Evolutionary conservation across 2,888 invertebrate species (phyloP).

Genomic region (Microplitis manilae): DNA sequence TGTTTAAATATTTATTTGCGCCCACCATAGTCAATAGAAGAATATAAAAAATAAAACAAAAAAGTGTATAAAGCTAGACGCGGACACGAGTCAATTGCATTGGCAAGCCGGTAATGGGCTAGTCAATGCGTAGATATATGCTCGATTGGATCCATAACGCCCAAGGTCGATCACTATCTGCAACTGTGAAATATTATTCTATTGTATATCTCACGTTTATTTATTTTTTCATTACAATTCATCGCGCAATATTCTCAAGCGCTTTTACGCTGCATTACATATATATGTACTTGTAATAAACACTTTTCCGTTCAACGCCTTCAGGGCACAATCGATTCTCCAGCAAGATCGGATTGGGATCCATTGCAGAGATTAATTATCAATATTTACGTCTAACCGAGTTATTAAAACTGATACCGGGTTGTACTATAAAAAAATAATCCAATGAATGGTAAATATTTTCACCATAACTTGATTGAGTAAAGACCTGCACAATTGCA

Average conservation of each 20-base stretch:
- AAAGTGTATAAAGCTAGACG: background rate
- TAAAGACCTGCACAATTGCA: background rate
- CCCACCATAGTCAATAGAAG: background rate
- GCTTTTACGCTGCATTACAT: constrained; percentile 30
- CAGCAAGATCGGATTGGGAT: constrained; percentile 27
- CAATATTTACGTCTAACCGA: constrained; percentile 37
- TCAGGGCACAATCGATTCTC: constrained; percentile 35
- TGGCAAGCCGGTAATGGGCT: constrained; percentile 1
- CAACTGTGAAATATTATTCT: constrained; percentile 64
- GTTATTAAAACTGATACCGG: constrained; percentile 26
- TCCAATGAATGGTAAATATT: background rate
- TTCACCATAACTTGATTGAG: background rate
- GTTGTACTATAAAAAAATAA: constrained; percentile 24
- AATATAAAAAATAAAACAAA: background rate
- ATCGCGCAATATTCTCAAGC: constrained; percentile 23
- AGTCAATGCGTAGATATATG: constrained; percentile 26
- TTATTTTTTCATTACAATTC: constrained; percentile 18
- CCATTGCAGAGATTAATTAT: constrained; percentile 40
- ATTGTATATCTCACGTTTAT: constrained; percentile 42
- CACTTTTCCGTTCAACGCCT: constrained; percentile 39
- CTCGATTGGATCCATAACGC: constrained; percentile 55
- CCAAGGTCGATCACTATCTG: constrained; percentile 66
- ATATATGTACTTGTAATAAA: background rate
- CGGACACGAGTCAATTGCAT: background rate
- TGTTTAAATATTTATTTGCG: background rate